phyloP scores from a whole-genome alignment of 2,797 vertebrate species.

The Potorous gilbertii region DNA sequence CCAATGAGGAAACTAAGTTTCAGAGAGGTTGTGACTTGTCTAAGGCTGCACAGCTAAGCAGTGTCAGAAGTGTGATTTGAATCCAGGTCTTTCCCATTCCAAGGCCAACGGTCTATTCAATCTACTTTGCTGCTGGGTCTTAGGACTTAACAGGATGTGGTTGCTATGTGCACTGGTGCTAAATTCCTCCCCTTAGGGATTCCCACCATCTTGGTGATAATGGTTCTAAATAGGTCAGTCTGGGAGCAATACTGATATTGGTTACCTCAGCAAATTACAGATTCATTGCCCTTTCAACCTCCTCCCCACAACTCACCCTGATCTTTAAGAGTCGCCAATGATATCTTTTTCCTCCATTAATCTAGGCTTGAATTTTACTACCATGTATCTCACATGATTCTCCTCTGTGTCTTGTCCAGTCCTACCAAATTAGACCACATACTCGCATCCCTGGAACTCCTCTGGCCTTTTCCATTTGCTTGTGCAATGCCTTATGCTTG shows the following conservation, averaged over 20 bases:
- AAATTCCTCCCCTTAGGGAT: not conserved
- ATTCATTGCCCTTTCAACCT: not conserved
- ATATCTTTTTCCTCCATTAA: not conserved
- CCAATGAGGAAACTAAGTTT: not conserved
- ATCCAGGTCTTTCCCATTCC: not conserved
- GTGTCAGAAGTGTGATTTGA: not conserved
- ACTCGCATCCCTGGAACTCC: not conserved
- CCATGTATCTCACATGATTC: not conserved
- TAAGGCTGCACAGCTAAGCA: not conserved
- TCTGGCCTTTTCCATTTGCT: not conserved
- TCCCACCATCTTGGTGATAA: not conserved
- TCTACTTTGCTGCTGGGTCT: not conserved
- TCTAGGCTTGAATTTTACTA: not conserved
- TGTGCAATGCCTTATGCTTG: not conserved
- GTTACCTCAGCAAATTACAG: not conserved
- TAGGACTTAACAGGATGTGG: not conserved
- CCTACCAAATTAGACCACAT: not conserved
- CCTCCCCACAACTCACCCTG: not conserved
- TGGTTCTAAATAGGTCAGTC: not conserved
- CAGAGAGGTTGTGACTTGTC: not conserved
- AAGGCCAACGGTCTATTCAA: not conserved
- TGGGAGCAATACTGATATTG: not conserved
- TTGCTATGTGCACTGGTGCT: not conserved
- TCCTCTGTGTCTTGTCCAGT: not conserved
- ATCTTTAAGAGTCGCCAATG: not conserved